These are phyloP conservation scores for Siniperca scherzeri DNA, from an alignment of 2,797 vertebrate genomes.

Conservation along the genomic window DNA sequence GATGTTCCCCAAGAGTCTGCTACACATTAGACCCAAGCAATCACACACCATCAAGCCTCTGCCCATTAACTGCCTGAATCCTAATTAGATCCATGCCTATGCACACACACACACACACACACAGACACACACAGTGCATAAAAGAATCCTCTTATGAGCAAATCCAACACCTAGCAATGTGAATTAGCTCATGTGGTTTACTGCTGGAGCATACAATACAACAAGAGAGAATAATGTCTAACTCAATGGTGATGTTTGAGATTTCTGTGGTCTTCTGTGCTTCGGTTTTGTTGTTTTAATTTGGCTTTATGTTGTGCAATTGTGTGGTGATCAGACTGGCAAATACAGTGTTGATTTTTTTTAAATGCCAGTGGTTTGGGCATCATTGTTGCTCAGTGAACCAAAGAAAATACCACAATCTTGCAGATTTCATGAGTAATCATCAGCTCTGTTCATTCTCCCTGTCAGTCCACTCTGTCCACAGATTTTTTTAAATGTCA, in stretches of 20 bases:
- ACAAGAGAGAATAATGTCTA: not conserved
- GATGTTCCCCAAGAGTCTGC: slow-evolving; percentile 40
- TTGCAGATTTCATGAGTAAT: not conserved
- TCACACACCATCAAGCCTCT: slow-evolving; percentile 57
- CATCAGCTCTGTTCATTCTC: not conserved
- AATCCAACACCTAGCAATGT: slow-evolving; percentile 11
- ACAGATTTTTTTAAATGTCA: not conserved
- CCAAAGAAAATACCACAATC: not conserved
- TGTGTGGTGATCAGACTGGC: not conserved
- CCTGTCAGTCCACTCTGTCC: not conserved
- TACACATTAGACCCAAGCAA: slow-evolving; percentile 54
- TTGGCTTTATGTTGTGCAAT: not conserved
- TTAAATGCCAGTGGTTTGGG: slow-evolving; percentile 4
- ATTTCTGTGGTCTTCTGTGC: slow-evolving; percentile 6
- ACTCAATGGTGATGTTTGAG: slow-evolving; percentile 8
- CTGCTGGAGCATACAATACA: slow-evolving; percentile 20
- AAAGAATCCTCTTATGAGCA: slow-evolving; percentile 23
- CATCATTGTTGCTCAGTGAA: slow-evolving; percentile 7
- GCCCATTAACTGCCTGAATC: slow-evolving; percentile 56
- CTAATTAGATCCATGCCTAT: slow-evolving; percentile 55
- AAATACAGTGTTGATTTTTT: slow-evolving; percentile 25
- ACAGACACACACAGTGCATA: not conserved
- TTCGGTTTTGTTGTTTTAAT: slow-evolving; percentile 16
- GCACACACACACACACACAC: slow-evolving; percentile 3
- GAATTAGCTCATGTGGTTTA: slow-evolving; percentile 35